phyloP scores from a whole-genome alignment of 2,113 vertebrate species.

The Halcyon malimbica region DNA sequence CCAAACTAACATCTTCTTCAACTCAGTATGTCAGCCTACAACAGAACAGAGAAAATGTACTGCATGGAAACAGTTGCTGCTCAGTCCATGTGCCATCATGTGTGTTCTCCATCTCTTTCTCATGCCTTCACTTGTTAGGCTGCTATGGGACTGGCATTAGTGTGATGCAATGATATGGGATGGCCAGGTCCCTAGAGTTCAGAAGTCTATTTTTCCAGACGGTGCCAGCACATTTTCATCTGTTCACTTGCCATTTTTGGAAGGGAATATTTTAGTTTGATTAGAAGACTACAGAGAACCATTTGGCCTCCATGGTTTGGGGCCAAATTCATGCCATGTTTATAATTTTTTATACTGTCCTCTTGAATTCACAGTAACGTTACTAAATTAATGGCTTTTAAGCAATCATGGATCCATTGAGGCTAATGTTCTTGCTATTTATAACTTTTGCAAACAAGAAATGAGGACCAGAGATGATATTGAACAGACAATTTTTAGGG shows the following conservation, averaged over 20 bases:
- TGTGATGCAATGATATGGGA: background rate
- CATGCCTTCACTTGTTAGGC: background rate
- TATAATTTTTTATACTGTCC: background rate
- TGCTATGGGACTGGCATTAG: background rate
- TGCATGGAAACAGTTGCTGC: background rate
- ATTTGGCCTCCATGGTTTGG: background rate
- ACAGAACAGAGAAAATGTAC: background rate
- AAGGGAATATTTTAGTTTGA: background rate
- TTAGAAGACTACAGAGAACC: background rate
- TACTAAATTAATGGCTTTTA: background rate
- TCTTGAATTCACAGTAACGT: background rate
- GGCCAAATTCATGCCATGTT: background rate
- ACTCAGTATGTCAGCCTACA: background rate
- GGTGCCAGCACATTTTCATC: background rate
- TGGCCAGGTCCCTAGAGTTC: background rate
- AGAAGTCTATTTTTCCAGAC: background rate
- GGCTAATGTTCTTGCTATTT: background rate
- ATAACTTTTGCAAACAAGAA: conserved; percentile 1
- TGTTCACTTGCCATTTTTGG: background rate
- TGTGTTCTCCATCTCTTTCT: background rate
- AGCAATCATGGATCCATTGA: background rate
- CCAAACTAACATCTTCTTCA: background rate
- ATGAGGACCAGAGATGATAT: background rate
- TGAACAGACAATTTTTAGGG: background rate
- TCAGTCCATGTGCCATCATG: background rate